A percentile compares a stretch with the other conserved stretches of the same genome.
Conservation (phyloP, 2,797 vertebrate species). For the Cynopterus sphinx region DNA sequence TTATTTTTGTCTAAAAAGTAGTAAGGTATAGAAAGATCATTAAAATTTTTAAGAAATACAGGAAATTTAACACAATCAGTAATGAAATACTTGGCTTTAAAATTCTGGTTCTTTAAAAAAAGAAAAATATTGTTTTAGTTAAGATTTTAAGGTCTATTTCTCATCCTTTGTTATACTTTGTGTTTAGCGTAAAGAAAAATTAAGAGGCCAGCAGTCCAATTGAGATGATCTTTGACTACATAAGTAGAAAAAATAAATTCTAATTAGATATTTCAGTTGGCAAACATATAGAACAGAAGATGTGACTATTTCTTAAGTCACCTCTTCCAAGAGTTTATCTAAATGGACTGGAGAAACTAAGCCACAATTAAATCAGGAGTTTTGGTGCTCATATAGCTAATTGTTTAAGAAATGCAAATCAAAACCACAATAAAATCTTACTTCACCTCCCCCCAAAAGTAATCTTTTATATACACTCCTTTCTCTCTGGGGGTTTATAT, state of each 20-base stretch:
- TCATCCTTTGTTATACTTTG: background rate
- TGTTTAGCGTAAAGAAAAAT: constrained; percentile 26
- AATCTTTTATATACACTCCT: background rate
- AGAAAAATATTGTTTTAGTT: constrained; percentile 37
- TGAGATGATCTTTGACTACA: background rate
- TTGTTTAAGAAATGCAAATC: no score
- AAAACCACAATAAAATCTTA: no score
- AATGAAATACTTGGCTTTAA: constrained; percentile 42
- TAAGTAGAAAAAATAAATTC: constrained; percentile 1
- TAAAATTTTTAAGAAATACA: background rate
- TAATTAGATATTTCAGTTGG: background rate
- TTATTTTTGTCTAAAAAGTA: constrained; percentile 3
- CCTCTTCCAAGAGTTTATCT: background rate
- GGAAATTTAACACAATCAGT: background rate
- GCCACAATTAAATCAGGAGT: background rate
- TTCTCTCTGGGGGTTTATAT: background rate
- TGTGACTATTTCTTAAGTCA: background rate
- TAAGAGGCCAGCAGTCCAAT: background rate
- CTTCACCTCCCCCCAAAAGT: no score
- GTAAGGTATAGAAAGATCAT: background rate
- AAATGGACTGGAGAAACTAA: background rate
- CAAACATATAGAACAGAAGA: background rate
- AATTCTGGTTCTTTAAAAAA: constrained; percentile 39
- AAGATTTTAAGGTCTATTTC: constrained; percentile 2
- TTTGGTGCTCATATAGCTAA: background rate